These are phyloP conservation scores for Vireo griseus DNA, from an alignment of 2,797 vertebrate genomes.

Conservation along the genomic window DNA sequence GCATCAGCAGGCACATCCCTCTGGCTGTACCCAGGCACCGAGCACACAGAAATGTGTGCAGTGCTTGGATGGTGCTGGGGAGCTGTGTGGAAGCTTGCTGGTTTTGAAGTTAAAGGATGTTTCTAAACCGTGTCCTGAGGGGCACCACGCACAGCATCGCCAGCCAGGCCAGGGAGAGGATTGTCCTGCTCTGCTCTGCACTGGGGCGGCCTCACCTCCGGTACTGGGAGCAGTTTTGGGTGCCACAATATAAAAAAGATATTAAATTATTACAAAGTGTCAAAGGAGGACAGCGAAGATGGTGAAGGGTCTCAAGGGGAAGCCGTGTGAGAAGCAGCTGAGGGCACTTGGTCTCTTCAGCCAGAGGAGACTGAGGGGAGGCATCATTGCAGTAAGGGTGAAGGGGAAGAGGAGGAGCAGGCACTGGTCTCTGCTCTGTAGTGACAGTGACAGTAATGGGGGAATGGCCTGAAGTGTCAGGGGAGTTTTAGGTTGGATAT, in stretches of 20 bases:
- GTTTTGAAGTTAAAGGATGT: neutral
- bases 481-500: neutral
- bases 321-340: rapidly evolving
- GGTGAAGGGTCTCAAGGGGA: neutral
- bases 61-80: neutral
- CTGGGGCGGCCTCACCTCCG: rapidly evolving
- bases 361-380: neutral
- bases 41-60: rapidly evolving
- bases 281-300: neutral
- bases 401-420: neutral
- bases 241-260: neutral
- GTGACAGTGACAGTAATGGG: neutral
- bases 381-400: neutral
- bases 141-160: rapidly evolving
- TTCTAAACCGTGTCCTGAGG: neutral
- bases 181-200: neutral
- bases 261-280: neutral
- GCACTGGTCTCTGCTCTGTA: neutral
- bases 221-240: neutral
- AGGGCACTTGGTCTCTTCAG: neutral
- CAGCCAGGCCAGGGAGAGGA: rapidly evolving
- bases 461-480: neutral
- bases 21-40: neutral
- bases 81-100: rapidly evolving
- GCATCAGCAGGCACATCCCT: neutral